A percentile compares a stretch with the other conserved stretches of the same genome.
These are phyloP conservation scores for Sinonovacula constricta DNA, from an alignment of 1,140 invertebrate genomes.

Conservation along the genomic window DNA sequence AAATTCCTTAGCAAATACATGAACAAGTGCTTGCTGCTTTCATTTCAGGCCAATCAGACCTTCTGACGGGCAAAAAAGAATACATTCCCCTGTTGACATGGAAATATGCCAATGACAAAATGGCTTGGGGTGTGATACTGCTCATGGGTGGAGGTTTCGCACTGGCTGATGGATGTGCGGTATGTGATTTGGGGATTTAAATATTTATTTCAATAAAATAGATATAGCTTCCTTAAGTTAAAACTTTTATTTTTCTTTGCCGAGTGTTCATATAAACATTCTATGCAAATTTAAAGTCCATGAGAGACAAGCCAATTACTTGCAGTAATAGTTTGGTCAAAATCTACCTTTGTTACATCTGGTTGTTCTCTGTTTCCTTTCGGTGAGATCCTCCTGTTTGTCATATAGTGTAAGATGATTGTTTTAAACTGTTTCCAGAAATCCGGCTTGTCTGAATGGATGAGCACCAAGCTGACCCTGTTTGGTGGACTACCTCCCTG, in stretches of 20 bases:
- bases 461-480: conserved; percentile 67
- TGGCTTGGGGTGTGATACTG: conserved; percentile 80
- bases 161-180: conserved; percentile 82
- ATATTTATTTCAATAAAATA: background rate
- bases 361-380: too few relatives aligned
- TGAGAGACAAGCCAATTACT: background rate
- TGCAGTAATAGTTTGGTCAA: background rate
- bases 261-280: background rate
- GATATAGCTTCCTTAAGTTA: background rate
- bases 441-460: conserved; percentile 68
- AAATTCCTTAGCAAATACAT: too few relatives aligned
- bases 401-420: too few relatives aligned
- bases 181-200: too few relatives aligned
- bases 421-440: too few relatives aligned
- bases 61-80: conserved; percentile 19
- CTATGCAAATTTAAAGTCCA: background rate
- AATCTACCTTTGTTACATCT: too few relatives aligned
- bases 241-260: background rate
- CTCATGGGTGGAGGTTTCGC: conserved; percentile 91
- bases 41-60: too few relatives aligned
- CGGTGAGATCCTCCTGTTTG: too few relatives aligned
- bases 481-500: conserved; percentile 68
- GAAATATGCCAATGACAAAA: conserved; percentile 75
- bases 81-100: conserved; percentile 74
- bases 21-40: too few relatives aligned